Conservation (phyloP, 2,797 vertebrate genomes). For the Champsocephalus gunnari region DNA sequence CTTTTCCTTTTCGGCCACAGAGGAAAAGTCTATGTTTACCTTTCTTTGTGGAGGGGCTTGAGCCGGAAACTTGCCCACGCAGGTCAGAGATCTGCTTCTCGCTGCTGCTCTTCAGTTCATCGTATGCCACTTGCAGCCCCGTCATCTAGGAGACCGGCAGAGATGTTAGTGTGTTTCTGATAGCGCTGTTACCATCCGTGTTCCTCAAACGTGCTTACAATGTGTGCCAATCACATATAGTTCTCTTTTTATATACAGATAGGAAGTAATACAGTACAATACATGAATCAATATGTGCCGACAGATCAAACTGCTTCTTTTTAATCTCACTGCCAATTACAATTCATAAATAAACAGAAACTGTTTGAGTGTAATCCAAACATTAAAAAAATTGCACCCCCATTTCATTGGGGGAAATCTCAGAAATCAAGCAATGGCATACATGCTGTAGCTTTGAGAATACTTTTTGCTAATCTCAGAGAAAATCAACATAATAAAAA, state of each 20-base stretch:
- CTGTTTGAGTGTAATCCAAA: neutral
- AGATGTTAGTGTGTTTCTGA: conserved; percentile 5
- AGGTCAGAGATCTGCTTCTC: conserved; percentile 69
- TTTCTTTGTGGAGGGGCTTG: conserved; percentile 42
- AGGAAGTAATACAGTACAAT: neutral
- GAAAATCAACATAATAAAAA: neutral
- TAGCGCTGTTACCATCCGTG: neutral
- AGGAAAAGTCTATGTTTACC: conserved; percentile 49
- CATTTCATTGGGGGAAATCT: neutral
- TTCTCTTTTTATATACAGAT: neutral
- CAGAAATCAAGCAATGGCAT: neutral
- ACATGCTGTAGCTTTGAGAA: neutral
- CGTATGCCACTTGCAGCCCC: conserved; percentile 61
- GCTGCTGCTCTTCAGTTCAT: conserved; percentile 75
- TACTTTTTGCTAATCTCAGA: neutral
- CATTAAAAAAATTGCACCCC: too few relatives aligned
- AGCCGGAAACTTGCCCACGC: conserved; percentile 56
- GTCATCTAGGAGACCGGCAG: conserved; percentile 74
- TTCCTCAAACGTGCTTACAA: neutral
- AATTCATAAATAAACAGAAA: neutral
- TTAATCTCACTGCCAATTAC: neutral
- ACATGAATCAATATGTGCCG: neutral
- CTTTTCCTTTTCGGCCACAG: neutral
- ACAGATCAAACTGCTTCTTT: neutral
- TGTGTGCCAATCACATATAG: neutral